A percentile compares a stretch with the other conserved stretches of the same genome.
phyloP scores from a whole-genome alignment of 2,113 vertebrate species.

The Numida meleagris region DNA sequence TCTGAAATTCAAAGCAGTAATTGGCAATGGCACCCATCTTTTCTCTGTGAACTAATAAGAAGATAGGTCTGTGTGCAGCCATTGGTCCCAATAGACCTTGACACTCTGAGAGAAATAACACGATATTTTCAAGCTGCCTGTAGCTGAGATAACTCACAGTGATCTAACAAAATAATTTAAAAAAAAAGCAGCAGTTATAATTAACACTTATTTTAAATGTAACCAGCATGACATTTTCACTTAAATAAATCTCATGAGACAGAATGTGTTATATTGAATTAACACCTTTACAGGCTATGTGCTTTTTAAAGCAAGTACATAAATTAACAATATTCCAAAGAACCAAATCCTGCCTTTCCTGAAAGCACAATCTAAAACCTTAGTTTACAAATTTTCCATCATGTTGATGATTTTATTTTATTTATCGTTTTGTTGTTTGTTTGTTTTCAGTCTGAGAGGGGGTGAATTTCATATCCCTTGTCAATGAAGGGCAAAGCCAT shows the following conservation, averaged over 20 bases:
- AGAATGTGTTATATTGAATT: constrained; percentile 58
- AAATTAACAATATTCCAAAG: constrained; percentile 6
- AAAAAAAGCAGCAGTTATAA: neutral
- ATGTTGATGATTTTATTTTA: neutral
- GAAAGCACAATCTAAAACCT: neutral
- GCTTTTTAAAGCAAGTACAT: constrained; percentile 61
- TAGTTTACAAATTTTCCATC: neutral
- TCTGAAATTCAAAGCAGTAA: neutral
- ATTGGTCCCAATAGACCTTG: neutral
- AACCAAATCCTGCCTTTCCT: neutral
- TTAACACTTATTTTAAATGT: constrained; percentile 46
- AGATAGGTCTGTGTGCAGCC: neutral
- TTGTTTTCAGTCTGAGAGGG: neutral
- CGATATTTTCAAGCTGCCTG: neutral
- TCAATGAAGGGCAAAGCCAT: neutral
- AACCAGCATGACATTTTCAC: constrained; percentile 49
- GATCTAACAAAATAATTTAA: neutral
- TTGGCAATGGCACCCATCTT: neutral
- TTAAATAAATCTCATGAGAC: constrained; percentile 58
- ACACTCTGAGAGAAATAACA: neutral
- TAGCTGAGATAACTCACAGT: neutral
- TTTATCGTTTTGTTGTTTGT: neutral
- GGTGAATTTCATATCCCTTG: neutral
- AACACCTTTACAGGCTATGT: constrained; percentile 53
- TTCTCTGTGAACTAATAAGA: neutral